These are phyloP conservation scores for Neotoma lepida DNA, from an alignment of 2,113 vertebrate species.

Conservation along the genomic window DNA sequence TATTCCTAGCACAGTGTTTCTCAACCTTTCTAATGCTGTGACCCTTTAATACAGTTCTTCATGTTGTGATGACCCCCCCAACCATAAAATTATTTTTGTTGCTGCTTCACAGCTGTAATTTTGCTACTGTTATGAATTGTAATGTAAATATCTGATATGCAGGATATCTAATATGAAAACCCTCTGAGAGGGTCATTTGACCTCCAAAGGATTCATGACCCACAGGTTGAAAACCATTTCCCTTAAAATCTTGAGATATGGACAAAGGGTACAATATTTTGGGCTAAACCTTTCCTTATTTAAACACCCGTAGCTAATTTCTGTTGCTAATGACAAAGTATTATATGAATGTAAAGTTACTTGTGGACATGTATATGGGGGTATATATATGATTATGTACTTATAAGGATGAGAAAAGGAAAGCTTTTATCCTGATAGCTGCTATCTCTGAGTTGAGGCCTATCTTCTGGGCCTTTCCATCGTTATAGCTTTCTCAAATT, in stretches of 20 bases:
- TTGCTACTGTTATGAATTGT: neutral
- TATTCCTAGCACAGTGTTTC: neutral
- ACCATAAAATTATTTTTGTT: neutral
- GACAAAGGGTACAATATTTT: neutral
- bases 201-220: neutral
- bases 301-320: neutral
- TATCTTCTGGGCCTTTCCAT: constrained; percentile 2
- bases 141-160: neutral
- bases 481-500: neutral
- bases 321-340: neutral
- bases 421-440: neutral
- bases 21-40: neutral
- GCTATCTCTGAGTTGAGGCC: neutral
- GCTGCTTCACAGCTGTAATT: neutral
- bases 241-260: neutral
- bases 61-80: neutral
- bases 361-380: neutral
- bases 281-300: constrained; percentile 3
- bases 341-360: neutral
- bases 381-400: neutral
- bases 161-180: neutral
- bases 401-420: neutral
- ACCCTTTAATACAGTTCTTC: neutral
- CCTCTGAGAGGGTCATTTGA: neutral
- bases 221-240: neutral